phyloP scores from a whole-genome alignment of 2,888 invertebrate genomes.

The Dynastes tityus region DNA sequence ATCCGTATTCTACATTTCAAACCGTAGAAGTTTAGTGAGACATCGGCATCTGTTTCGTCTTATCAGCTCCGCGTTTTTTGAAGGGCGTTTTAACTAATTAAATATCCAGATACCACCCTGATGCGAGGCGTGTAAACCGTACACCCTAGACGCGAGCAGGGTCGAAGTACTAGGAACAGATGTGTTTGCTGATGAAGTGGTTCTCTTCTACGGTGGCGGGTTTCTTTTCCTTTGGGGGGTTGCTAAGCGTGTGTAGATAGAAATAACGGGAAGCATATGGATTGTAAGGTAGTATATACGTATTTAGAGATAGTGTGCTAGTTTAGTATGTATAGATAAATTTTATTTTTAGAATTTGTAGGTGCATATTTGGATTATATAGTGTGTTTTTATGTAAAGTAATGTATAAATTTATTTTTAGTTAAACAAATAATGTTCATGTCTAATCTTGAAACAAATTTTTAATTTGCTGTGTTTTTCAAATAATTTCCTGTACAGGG shows the following conservation, averaged over 20 bases:
- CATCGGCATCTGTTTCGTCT: constrained; percentile 24
- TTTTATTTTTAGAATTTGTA: too few species aligned
- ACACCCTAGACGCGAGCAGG: not conserved
- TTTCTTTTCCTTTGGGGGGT: not conserved
- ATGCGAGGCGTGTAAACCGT: constrained; percentile 6
- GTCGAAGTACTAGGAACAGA: constrained; percentile 16
- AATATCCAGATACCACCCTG: constrained; percentile 30
- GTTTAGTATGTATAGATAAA: too few species aligned
- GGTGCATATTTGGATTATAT: too few species aligned
- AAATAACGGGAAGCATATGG: too few species aligned
- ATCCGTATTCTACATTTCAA: not conserved
- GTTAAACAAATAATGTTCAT: too few species aligned
- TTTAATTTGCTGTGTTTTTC: too few species aligned
- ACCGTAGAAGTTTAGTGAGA: not conserved
- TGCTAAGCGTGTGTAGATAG: not conserved
- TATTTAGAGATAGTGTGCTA: too few species aligned
- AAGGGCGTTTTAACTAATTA: constrained; percentile 26
- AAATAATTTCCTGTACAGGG: too few species aligned
- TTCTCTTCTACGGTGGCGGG: not conserved
- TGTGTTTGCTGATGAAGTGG: constrained; percentile 14
- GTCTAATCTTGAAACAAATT: too few species aligned
- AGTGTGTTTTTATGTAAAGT: too few species aligned
- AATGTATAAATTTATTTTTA: too few species aligned
- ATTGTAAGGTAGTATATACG: too few species aligned
- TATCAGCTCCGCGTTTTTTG: constrained; percentile 19